Conservation (phyloP, 2,113 vertebrate species). For the Okapia johnstoni region DNA sequence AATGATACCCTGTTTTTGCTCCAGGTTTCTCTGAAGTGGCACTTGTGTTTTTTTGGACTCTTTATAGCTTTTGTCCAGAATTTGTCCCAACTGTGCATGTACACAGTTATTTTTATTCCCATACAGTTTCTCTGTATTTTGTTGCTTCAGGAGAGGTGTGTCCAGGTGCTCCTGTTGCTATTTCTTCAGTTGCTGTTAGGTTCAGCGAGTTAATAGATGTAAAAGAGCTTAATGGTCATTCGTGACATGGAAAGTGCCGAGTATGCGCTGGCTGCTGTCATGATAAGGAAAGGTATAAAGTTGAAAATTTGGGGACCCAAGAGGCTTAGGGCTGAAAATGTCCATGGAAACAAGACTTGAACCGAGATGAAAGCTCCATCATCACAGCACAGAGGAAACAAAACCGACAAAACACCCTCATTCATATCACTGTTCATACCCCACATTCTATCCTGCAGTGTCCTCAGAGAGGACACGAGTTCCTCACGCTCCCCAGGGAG, state of each 20-base stretch:
- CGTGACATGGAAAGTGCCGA: background rate
- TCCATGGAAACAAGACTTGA: background rate
- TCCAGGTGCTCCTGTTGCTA: background rate
- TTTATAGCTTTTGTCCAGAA: background rate
- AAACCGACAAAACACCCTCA: background rate
- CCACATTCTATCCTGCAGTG: background rate
- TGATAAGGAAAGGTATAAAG: background rate
- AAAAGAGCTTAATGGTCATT: background rate
- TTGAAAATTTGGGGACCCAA: background rate
- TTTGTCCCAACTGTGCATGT: background rate
- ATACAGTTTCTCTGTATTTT: background rate
- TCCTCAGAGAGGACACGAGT: background rate
- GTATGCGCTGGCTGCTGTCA: background rate
- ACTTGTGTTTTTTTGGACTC: background rate
- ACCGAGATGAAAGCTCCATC: background rate
- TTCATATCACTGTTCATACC: no score
- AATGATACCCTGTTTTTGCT: background rate
- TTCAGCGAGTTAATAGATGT: no score
- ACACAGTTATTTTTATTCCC: background rate
- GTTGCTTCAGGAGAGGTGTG: background rate
- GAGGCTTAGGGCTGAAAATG: background rate
- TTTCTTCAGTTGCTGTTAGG: background rate
- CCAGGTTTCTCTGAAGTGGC: background rate
- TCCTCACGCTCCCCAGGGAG: background rate
- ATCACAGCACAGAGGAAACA: background rate